A percentile compares a stretch with the other conserved stretches of the same genome.
These are phyloP conservation scores for Leistus spinibarbis DNA, from an alignment of 2,888 invertebrate genomes.

Conservation along the genomic window DNA sequence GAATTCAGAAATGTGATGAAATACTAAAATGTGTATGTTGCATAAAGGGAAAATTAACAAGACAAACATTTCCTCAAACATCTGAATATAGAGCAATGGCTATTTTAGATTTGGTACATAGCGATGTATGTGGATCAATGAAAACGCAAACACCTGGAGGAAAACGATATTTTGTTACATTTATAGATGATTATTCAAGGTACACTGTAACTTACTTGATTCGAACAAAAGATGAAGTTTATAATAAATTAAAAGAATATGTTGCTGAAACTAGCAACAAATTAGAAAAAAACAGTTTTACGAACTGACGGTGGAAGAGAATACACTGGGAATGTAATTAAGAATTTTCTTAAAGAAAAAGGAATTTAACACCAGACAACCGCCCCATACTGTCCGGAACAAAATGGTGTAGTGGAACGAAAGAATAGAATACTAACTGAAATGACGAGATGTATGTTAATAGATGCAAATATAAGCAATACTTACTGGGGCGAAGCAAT, in stretches of 20 bases:
- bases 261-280: background rate
- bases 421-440: conserved; percentile 1
- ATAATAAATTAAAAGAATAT: conserved; percentile 40
- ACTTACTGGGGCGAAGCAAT: conserved; percentile 13
- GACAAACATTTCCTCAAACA: conserved; percentile 44
- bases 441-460: conserved; percentile 4
- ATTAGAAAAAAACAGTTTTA: conserved; percentile 25
- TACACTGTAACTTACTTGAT: conserved; percentile 45
- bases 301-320: conserved; percentile 45
- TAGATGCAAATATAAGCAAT: conserved; percentile 2
- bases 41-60: conserved; percentile 45
- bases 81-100: conserved; percentile 35
- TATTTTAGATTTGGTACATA: conserved; percentile 44
- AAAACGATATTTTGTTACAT: conserved; percentile 46
- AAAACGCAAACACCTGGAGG: conserved; percentile 43
- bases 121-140: conserved; percentile 49
- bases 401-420: too few species aligned
- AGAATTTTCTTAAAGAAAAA: conserved; percentile 41
- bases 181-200: conserved; percentile 49
- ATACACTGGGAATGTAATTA: conserved; percentile 42
- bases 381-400: conserved; percentile 44
- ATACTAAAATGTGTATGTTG: conserved; percentile 42
- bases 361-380: conserved; percentile 44
- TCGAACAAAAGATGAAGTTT: conserved; percentile 43
- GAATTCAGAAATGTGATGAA: conserved; percentile 38